These are phyloP conservation scores for Tineola bisselliella DNA, from an alignment of 2,888 invertebrate species.

Conservation along the genomic window DNA sequence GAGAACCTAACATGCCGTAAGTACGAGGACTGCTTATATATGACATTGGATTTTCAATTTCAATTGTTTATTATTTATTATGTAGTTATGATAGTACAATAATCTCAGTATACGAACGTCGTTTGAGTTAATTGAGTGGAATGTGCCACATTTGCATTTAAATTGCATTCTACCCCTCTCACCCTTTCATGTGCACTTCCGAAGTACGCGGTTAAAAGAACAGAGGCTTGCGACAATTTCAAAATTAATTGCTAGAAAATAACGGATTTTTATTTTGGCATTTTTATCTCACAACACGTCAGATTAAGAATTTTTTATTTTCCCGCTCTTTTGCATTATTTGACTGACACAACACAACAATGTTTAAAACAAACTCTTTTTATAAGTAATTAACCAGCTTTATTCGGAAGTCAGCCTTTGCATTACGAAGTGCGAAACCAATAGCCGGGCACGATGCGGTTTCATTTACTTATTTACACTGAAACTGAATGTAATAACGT, in stretches of 20 bases:
- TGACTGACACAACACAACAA: no score
- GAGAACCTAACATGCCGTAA: no score
- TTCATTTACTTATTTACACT: constrained; percentile 4
- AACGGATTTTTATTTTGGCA: no score
- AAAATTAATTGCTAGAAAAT: no score
- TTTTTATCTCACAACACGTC: no score
- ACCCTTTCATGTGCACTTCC: background rate
- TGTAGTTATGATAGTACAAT: background rate
- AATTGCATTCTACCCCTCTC: constrained; percentile 38
- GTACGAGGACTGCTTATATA: no score
- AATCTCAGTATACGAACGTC: constrained; percentile 5
- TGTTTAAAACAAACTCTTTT: no score
- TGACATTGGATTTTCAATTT: no score
- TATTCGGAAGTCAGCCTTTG: background rate
- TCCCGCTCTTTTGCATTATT: no score
- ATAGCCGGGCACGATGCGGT: background rate
- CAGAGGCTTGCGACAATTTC: no score
- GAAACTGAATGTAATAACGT: background rate
- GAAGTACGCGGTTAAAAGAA: background rate
- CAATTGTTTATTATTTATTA: background rate
- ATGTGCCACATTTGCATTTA: constrained; percentile 50
- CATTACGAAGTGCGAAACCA: constrained; percentile 8
- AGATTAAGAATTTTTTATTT: no score
- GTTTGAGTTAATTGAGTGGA: constrained; percentile 38
- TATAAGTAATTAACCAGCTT: no score